Percentiles rank a stretch among this genome's conserved stretches.
phyloP scores from a whole-genome alignment of 2,888 invertebrate species.

The Ectemnius cavifrons region DNA sequence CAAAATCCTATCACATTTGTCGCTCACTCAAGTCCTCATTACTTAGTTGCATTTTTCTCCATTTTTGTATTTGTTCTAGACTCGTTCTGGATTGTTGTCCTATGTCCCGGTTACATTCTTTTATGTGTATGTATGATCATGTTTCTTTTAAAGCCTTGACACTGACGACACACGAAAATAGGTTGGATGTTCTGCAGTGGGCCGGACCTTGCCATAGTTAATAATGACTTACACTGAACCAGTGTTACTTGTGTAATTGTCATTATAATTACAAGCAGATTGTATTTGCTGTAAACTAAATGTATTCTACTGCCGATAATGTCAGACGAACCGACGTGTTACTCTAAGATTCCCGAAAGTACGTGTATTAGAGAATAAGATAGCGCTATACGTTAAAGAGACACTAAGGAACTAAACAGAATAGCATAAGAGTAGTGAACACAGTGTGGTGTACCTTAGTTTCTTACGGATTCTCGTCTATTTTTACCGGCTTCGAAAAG shows the following conservation, averaged over 20 bases:
- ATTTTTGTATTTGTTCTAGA: neutral
- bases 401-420: constrained; percentile 13
- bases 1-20: constrained; percentile 31
- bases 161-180: constrained; percentile 14
- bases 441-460: constrained; percentile 48
- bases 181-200: constrained; percentile 50
- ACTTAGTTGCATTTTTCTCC: constrained; percentile 16
- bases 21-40: neutral
- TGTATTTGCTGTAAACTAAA: constrained; percentile 54
- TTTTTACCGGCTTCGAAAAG: too few relatives aligned
- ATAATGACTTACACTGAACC: constrained; percentile 45
- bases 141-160: constrained; percentile 13
- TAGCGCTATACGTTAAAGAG: constrained; percentile 25
- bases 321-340: constrained; percentile 29
- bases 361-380: constrained; percentile 44
- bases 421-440: constrained; percentile 22
- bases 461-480: constrained; percentile 44
- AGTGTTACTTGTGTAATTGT: constrained; percentile 45
- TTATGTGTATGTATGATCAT: too few relatives aligned
- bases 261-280: constrained; percentile 36
- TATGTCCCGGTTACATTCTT: too few relatives aligned
- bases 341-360: constrained; percentile 48
- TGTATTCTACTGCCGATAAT: constrained; percentile 52
- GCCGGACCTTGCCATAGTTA: constrained; percentile 66
- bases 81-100: too few relatives aligned